Evolutionary conservation across 2,113 vertebrate genomes (phyloP).

Genomic region (Neogale vison): DNA sequence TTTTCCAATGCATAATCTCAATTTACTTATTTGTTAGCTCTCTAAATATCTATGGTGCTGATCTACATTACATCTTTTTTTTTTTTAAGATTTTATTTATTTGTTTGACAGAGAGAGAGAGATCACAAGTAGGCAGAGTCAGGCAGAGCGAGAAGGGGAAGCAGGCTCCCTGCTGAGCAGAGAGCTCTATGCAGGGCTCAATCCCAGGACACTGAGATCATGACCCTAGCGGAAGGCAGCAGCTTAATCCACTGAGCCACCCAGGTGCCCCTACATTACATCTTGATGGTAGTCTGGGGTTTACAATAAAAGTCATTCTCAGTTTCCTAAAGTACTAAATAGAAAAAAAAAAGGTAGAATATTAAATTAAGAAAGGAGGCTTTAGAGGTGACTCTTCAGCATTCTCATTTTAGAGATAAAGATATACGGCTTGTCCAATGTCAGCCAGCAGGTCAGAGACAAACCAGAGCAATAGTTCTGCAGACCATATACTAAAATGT

Average conservation of each 20-base stretch:
- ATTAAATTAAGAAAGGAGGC: neutral
- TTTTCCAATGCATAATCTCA: neutral
- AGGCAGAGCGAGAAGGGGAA: no score
- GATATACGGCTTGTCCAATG: neutral
- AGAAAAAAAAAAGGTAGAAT: neutral
- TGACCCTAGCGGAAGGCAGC: no score
- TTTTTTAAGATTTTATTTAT: no score
- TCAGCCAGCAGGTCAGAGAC: neutral
- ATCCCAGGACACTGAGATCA: no score
- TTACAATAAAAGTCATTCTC: neutral
- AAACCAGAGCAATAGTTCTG: neutral
- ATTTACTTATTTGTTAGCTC: neutral
- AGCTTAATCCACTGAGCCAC: no score
- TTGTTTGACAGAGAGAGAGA: no score
- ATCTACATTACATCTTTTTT: neutral
- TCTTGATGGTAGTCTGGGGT: neutral
- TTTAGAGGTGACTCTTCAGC: neutral
- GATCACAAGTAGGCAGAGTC: no score
- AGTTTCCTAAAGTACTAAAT: neutral
- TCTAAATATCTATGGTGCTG: neutral
- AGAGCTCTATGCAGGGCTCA: no score
- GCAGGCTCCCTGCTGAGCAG: no score
- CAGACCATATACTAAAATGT: neutral
- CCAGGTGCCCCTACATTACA: neutral
- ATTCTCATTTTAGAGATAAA: neutral